These are phyloP conservation scores for Cranoglanis bouderius DNA, from an alignment of 2,113 vertebrate genomes.

Conservation along the genomic window DNA sequence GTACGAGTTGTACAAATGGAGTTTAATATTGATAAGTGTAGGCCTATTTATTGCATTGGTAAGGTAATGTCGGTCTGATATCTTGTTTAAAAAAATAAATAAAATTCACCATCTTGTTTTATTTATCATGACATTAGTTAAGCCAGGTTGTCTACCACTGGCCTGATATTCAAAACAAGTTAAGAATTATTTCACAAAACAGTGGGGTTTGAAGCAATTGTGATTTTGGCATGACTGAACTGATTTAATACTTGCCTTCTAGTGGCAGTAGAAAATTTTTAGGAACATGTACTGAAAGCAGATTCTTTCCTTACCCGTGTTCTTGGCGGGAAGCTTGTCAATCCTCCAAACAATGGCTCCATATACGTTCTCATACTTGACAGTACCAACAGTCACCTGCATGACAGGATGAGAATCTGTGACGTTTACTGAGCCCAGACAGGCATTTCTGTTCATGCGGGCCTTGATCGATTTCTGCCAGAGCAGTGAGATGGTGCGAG, in stretches of 20 bases:
- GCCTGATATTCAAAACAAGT: neutral
- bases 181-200: neutral
- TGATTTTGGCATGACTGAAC: neutral
- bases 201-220: neutral
- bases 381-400: slow-evolving; percentile 88
- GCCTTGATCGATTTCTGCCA: slow-evolving; percentile 91
- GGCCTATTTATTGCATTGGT: neutral
- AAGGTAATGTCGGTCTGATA: neutral
- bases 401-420: slow-evolving; percentile 84
- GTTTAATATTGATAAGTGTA: neutral
- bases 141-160: neutral
- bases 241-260: neutral
- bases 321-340: slow-evolving; percentile 92
- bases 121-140: neutral
- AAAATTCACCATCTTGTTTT: neutral
- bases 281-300: neutral
- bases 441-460: slow-evolving; percentile 89
- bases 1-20: neutral
- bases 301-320: slow-evolving; percentile 77
- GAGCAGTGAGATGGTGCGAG: slow-evolving; percentile 87
- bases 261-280: neutral
- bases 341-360: slow-evolving; percentile 94
- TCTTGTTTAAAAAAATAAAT: neutral
- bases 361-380: slow-evolving; percentile 94
- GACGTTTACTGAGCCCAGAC: slow-evolving; percentile 80